Evolutionary conservation across 2,888 invertebrate genomes (phyloP).

Genomic region (Automeris io): DNA sequence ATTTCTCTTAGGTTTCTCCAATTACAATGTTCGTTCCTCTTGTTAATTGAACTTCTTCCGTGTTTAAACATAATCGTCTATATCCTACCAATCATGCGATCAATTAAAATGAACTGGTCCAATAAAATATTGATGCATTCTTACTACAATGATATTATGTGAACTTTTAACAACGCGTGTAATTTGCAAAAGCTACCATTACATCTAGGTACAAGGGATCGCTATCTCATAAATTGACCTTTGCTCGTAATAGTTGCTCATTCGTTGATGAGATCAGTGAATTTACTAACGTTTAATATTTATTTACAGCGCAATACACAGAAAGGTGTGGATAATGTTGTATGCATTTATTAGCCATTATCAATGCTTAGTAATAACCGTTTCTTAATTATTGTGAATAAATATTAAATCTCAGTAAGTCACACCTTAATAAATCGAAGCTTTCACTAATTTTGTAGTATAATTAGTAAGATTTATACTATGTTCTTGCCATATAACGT

Average conservation of each 20-base stretch:
- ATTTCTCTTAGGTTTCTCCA: constrained; percentile 48
- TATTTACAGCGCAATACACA: background rate
- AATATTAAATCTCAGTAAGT: too few relatives aligned
- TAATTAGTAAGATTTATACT: too few relatives aligned
- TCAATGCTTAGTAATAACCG: background rate
- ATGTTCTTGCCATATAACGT: background rate
- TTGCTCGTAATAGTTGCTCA: constrained; percentile 5
- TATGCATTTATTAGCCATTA: background rate
- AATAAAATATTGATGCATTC: constrained; percentile 7
- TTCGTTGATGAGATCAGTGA: constrained; percentile 4
- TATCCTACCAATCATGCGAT: constrained; percentile 50
- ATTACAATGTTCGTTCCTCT: constrained; percentile 40
- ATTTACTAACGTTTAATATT: background rate
- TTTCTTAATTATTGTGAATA: too few relatives aligned
- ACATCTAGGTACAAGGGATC: background rate
- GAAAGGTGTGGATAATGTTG: background rate
- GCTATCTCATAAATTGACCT: constrained; percentile 7
- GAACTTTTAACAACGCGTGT: background rate
- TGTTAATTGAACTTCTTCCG: constrained; percentile 55
- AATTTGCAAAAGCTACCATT: background rate
- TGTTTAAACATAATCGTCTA: constrained; percentile 42
- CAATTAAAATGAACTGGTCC: constrained; percentile 23
- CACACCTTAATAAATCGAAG: too few relatives aligned
- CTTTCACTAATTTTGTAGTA: too few relatives aligned
- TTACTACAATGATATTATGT: constrained; percentile 3